Conservation (phyloP, 2,113 vertebrate genomes). For the Sylvilagus bachmani region DNA sequence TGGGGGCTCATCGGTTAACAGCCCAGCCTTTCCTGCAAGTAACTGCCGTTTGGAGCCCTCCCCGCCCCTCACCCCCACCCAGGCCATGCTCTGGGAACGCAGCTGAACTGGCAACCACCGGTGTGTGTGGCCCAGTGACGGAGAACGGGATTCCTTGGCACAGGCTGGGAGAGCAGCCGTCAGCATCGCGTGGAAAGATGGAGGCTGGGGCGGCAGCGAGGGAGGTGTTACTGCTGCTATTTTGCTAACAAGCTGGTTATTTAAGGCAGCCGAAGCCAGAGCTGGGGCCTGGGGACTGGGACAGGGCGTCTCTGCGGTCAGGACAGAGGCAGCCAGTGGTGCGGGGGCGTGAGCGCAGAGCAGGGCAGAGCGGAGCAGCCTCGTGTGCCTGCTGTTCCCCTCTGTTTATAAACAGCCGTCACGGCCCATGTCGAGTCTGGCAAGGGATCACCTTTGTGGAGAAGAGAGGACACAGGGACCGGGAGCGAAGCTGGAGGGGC, state of each 20-base stretch:
- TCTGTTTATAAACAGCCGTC: neutral
- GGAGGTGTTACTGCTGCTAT: conserved; percentile 83
- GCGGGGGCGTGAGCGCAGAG: neutral
- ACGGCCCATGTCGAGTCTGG: neutral
- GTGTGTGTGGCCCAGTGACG: conserved; percentile 72
- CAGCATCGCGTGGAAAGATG: conserved; percentile 71
- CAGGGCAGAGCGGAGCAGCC: neutral
- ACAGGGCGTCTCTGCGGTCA: conserved; percentile 14
- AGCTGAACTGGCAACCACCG: conserved; percentile 44
- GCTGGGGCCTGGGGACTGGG: conserved; percentile 49
- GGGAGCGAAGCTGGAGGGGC: neutral
- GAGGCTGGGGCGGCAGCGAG: conserved; percentile 75
- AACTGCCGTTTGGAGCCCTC: neutral
- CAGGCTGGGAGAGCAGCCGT: conserved; percentile 71
- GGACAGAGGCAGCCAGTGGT: conserved; percentile 48
- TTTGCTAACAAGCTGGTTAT: conserved; percentile 82
- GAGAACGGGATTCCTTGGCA: conserved; percentile 80
- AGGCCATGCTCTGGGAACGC: neutral
- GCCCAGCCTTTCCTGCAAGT: neutral
- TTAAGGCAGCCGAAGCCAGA: conserved; percentile 66
- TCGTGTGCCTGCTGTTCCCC: neutral
- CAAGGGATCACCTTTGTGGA: neutral
- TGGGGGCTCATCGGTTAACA: neutral
- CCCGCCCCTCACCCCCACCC: neutral
- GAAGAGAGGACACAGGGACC: neutral